Conservation (phyloP, 2,113 vertebrate genomes). For the Gyps fulvus region DNA sequence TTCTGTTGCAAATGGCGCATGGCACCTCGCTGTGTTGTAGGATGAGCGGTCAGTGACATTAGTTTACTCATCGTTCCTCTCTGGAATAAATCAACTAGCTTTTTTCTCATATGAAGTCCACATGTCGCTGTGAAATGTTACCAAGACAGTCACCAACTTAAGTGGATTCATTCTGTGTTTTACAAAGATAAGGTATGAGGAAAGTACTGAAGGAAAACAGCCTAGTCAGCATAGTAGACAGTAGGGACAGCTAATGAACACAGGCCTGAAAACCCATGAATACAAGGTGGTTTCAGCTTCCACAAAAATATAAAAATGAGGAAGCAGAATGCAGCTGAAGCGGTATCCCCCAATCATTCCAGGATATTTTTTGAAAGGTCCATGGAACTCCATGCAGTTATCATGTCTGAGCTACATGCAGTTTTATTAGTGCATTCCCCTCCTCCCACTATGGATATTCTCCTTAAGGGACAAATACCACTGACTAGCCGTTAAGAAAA, state of each 20-base stretch:
- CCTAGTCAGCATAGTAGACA: background rate
- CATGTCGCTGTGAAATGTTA: background rate
- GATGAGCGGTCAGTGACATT: background rate
- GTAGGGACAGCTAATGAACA: background rate
- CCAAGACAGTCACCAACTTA: background rate
- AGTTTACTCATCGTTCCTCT: background rate
- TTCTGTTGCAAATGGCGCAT: background rate
- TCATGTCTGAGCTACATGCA: background rate
- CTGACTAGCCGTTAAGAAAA: background rate
- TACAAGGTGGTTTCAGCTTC: background rate
- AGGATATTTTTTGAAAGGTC: background rate
- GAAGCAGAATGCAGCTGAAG: background rate
- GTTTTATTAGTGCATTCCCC: background rate
- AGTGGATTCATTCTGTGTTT: background rate
- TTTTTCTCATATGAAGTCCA: background rate
- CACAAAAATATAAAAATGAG: background rate
- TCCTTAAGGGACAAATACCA: background rate
- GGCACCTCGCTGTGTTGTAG: background rate
- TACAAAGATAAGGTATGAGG: background rate
- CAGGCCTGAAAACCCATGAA: background rate
- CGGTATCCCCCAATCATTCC: background rate
- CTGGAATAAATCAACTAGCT: background rate
- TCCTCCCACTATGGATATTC: background rate
- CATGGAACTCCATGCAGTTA: background rate
- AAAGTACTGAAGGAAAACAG: background rate